These are phyloP conservation scores for Pachyrhynchus sulphureomaculatus DNA, from an alignment of 1,140 invertebrate genomes.

Conservation along the genomic window DNA sequence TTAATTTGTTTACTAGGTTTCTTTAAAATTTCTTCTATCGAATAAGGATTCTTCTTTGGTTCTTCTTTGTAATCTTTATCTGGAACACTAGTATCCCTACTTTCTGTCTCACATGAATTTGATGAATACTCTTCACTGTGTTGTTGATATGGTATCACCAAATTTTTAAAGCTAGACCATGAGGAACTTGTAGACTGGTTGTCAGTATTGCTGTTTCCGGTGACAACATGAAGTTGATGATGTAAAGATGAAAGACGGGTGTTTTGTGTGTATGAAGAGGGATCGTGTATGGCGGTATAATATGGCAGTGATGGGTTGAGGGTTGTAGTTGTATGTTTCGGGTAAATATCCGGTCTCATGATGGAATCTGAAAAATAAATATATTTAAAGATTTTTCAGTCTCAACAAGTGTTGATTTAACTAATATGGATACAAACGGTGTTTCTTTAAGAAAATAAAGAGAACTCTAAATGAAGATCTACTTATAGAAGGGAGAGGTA, in stretches of 20 bases:
- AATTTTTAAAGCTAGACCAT: constrained; percentile 52
- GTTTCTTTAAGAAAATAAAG: too few relatives aligned
- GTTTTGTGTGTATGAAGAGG: constrained; percentile 51
- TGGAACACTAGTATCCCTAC: constrained; percentile 5
- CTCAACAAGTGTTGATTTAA: too few relatives aligned
- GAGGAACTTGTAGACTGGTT: constrained; percentile 50
- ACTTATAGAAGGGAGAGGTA: too few relatives aligned
- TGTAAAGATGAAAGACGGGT: constrained; percentile 60
- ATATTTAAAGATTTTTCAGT: background rate
- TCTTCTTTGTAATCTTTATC: constrained; percentile 32
- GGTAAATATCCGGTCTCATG: constrained; percentile 39
- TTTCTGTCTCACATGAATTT: constrained; percentile 8
- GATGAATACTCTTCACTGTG: constrained; percentile 6
- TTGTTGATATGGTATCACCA: constrained; percentile 22
- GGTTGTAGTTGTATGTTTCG: constrained; percentile 29
- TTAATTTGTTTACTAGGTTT: constrained; percentile 64
- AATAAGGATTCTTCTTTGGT: constrained; percentile 79
- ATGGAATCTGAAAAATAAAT: constrained; percentile 35
- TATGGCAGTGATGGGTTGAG: constrained; percentile 37
- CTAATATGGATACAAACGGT: too few relatives aligned
- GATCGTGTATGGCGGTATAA: constrained; percentile 43
- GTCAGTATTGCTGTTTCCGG: constrained; percentile 41
- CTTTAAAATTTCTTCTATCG: constrained; percentile 82
- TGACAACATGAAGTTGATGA: constrained; percentile 55
- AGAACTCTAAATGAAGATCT: too few relatives aligned